A percentile compares a stretch with the other conserved stretches of the same genome.
phyloP scores from a whole-genome alignment of 2,797 vertebrate species.

The Malacoraja senta region DNA sequence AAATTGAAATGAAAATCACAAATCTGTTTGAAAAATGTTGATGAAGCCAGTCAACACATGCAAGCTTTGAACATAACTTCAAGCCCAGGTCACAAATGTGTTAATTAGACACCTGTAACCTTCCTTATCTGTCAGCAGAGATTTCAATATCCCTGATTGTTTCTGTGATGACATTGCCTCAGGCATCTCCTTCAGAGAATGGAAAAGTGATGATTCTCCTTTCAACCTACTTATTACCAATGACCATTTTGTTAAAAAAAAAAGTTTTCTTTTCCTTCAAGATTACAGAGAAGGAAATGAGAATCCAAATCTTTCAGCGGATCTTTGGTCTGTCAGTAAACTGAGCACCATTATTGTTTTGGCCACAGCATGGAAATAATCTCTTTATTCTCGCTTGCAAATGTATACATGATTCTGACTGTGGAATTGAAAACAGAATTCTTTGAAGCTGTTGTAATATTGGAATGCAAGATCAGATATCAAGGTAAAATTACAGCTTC shows the following conservation, averaged over 20 bases:
- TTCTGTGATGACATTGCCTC: constrained; percentile 25
- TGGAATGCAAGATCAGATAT: constrained; percentile 31
- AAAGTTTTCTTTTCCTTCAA: constrained; percentile 9
- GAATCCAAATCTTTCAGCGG: constrained; percentile 21
- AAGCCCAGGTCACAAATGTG: neutral
- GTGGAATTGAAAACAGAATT: constrained; percentile 15
- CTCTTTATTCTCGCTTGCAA: constrained; percentile 1
- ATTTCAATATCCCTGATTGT: constrained; percentile 23
- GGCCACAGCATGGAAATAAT: constrained; percentile 3
- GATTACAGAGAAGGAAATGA: constrained; percentile 24
- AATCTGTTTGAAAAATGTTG: constrained; percentile 19
- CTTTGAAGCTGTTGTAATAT: constrained; percentile 22
- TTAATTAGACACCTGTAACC: constrained; percentile 32
- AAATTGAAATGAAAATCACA: constrained; percentile 8
- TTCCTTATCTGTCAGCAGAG: constrained; percentile 30
- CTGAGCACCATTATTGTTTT: neutral
- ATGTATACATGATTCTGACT: constrained; percentile 27
- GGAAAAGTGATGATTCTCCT: constrained; percentile 32
- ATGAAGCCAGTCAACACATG: neutral
- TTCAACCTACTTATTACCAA: constrained; percentile 33
- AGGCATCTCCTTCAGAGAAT: constrained; percentile 33
- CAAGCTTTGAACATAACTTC: constrained; percentile 8
- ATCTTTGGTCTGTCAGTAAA: neutral
- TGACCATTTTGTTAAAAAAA: constrained; percentile 4
- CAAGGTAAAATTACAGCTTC: constrained; percentile 30